These are phyloP conservation scores for Spea bombifrons DNA, from an alignment of 2,113 vertebrate genomes.

Conservation along the genomic window DNA sequence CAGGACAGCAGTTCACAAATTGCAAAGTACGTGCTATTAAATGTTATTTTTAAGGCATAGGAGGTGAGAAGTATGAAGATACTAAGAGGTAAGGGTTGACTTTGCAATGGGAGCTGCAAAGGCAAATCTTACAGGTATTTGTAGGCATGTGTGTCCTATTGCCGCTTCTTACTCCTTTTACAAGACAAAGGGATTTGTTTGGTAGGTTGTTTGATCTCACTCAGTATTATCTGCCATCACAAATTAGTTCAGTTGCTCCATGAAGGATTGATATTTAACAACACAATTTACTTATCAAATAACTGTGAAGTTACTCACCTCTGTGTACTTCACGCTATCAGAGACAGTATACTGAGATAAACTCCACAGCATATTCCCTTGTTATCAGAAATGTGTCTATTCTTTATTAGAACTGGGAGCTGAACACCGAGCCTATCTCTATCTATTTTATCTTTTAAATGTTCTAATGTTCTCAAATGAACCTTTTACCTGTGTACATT, in stretches of 20 bases:
- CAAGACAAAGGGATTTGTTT: not conserved
- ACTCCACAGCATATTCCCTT: not conserved
- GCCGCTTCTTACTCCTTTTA: no score
- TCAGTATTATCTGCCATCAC: not conserved
- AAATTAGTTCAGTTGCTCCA: not conserved
- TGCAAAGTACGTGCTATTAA: no score
- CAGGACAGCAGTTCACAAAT: no score
- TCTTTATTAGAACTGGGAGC: not conserved
- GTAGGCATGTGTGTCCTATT: no score
- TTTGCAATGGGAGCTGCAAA: no score
- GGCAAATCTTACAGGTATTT: no score
- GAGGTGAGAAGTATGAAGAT: no score
- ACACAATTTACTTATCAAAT: conserved; percentile 8
- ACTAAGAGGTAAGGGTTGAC: no score
- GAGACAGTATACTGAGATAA: not conserved
- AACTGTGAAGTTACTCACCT: conserved; percentile 7
- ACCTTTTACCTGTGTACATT: conserved; percentile 52
- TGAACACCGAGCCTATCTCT: conserved; percentile 40
- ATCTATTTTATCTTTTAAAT: conserved; percentile 43
- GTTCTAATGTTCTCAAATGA: conserved; percentile 38
- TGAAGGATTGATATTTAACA: not conserved
- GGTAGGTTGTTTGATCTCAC: not conserved
- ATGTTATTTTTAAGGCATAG: no score
- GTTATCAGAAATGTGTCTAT: conserved; percentile 30
- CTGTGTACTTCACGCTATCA: conserved; percentile 10